phyloP scores from a whole-genome alignment of 2,797 vertebrate genomes.

The Sus cebifrons region DNA sequence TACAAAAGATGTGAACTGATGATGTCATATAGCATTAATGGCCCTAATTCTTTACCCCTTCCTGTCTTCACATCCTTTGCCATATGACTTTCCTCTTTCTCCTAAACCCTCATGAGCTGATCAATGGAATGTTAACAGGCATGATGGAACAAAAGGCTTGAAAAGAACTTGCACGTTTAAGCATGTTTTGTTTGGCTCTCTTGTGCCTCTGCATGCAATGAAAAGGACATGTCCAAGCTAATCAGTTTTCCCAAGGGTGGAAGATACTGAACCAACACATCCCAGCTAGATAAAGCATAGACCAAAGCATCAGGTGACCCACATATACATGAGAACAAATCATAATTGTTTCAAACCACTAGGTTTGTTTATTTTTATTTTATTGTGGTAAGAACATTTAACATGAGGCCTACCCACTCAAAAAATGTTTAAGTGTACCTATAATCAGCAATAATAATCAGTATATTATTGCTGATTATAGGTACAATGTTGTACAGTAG shows the following conservation, averaged over 20 bases:
- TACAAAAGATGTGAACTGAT: slow-evolving; percentile 7
- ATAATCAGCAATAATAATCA: too few species aligned
- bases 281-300: background rate
- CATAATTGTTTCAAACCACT: background rate
- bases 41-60: background rate
- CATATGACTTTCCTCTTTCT: slow-evolving; percentile 23
- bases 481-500: background rate
- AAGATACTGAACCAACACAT: background rate
- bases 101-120: background rate
- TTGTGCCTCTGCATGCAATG: background rate
- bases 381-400: background rate
- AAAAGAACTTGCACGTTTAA: background rate
- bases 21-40: background rate
- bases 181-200: background rate
- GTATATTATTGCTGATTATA: background rate
- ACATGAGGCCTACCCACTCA: background rate
- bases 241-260: background rate
- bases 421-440: background rate
- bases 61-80: background rate
- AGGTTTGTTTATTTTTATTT: background rate
- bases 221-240: background rate
- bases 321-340: background rate
- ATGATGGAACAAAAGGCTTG: background rate
- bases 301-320: background rate
- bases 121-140: background rate